A percentile compares a stretch with the other conserved stretches of the same genome.
Conservation (phyloP, 92 coral and sea anemone species). For the Virgularia gustaviana region DNA sequence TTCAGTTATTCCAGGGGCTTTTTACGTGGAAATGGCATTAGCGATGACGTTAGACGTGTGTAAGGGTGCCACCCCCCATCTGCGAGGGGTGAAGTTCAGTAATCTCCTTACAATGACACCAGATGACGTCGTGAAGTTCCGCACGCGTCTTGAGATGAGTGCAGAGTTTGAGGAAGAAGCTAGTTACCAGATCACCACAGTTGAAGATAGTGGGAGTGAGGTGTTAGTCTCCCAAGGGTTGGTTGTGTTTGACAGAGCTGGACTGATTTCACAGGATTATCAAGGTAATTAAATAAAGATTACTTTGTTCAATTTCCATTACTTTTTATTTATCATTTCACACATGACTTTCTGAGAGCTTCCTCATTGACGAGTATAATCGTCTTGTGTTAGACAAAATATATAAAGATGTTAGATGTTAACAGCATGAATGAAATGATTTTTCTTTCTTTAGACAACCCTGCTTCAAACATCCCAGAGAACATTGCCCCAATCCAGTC, state of each 20-base stretch:
- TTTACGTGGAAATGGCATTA: slow-evolving; percentile 80
- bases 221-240: slow-evolving; percentile 2
- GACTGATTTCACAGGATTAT: not conserved
- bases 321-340: not conserved
- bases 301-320: not conserved
- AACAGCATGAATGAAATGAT: not conserved
- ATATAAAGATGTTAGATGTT: not conserved
- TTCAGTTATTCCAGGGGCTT: slow-evolving; percentile 76
- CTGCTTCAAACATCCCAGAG: not conserved
- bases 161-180: not conserved
- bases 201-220: slow-evolving; percentile 13
- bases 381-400: not conserved
- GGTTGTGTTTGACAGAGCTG: not conserved
- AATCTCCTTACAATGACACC: slow-evolving; percentile 72
- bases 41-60: slow-evolving; percentile 71
- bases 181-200: slow-evolving; percentile 9
- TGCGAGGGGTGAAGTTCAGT: slow-evolving; percentile 56
- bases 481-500: not conserved
- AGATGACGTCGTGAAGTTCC: slow-evolving; percentile 45
- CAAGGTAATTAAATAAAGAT: not conserved
- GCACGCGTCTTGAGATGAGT: not conserved
- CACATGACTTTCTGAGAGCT: not conserved
- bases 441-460: not conserved
- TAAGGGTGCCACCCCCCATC: slow-evolving; percentile 35
- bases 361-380: not conserved